Evolutionary conservation across 2,888 invertebrate species (phyloP).

Genomic region (Poecilobothrus nobilitatus): DNA sequence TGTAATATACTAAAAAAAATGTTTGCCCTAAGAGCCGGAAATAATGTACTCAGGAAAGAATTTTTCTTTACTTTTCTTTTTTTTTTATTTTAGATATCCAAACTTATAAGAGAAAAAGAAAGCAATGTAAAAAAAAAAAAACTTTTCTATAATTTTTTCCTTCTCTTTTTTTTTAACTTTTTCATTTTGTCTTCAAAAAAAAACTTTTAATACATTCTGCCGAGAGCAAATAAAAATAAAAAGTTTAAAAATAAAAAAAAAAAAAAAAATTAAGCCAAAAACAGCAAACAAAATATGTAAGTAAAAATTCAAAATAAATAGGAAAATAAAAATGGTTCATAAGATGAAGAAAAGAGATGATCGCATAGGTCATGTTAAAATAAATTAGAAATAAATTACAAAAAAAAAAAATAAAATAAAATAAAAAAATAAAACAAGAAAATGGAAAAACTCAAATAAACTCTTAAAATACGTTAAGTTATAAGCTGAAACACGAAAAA

Average conservation of each 20-base stretch:
- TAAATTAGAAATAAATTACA: background rate
- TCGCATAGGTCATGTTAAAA: background rate
- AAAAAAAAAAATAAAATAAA: background rate
- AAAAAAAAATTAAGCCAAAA: background rate
- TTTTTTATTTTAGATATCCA: no score
- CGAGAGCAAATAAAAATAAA: background rate
- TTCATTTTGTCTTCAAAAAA: background rate
- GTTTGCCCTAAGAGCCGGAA: conserved; percentile 6
- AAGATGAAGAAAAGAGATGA: background rate
- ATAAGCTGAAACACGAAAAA: background rate
- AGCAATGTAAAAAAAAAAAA: no score
- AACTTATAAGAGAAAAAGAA: no score
- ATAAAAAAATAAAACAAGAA: no score
- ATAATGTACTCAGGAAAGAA: conserved; percentile 4
- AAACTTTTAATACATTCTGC: conserved; percentile 6
- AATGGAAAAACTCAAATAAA: no score
- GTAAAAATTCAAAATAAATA: background rate
- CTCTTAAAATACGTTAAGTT: no score
- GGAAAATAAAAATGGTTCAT: background rate
- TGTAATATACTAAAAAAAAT: background rate
- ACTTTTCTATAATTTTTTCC: background rate
- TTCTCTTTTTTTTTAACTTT: background rate
- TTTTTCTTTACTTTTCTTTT: background rate
- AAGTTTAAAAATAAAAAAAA: background rate
- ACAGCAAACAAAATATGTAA: background rate